A percentile compares a stretch with the other conserved stretches of the same genome.
Evolutionary conservation across 1,140 invertebrate species (phyloP).

Genomic region (Galleria mellonella): DNA sequence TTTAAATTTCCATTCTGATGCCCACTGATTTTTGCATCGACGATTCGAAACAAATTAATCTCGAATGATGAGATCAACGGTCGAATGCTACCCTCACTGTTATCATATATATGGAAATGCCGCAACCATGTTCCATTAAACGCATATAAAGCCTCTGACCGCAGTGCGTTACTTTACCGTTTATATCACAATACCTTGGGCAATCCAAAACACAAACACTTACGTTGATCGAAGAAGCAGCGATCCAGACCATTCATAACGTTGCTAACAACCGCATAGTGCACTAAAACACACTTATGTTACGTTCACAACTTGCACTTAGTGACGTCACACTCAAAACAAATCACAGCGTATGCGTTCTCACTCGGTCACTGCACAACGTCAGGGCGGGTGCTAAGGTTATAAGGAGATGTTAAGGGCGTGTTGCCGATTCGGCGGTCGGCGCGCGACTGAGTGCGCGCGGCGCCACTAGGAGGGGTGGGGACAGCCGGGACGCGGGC

Average conservation of each 20-base stretch:
- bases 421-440: constrained; percentile 54
- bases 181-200: constrained; percentile 18
- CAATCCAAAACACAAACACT: constrained; percentile 46
- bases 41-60: constrained; percentile 12
- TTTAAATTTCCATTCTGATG: background rate
- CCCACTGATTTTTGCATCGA: background rate
- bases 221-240: constrained; percentile 72
- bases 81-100: too few species aligned
- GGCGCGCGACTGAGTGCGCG: constrained; percentile 67
- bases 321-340: constrained; percentile 54
- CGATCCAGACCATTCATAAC: constrained; percentile 73
- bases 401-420: constrained; percentile 12
- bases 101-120: constrained; percentile 17
- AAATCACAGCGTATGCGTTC: constrained; percentile 55
- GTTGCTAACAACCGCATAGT: constrained; percentile 60
- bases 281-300: constrained; percentile 58
- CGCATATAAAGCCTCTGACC: constrained; percentile 23
- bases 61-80: constrained; percentile 11
- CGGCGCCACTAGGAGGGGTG: constrained; percentile 57
- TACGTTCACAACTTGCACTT: constrained; percentile 49
- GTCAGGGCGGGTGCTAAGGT: constrained; percentile 50
- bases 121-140: constrained; percentile 25
- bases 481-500: constrained; percentile 21
- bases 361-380: constrained; percentile 53
- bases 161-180: constrained; percentile 23